These are phyloP conservation scores for Condylostylus longicornis DNA, from an alignment of 1,140 invertebrate species.

Conservation along the genomic window DNA sequence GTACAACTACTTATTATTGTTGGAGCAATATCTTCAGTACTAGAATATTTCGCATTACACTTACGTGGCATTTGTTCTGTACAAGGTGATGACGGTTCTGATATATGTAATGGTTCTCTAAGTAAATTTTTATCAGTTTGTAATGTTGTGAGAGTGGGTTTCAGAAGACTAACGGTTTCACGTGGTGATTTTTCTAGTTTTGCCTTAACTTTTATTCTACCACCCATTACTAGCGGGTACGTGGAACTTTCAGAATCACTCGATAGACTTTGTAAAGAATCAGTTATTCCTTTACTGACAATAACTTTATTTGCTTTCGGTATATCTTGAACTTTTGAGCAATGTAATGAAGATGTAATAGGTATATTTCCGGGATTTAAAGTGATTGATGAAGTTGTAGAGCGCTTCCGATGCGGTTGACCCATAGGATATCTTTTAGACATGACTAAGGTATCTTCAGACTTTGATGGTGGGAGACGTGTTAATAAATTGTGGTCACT, in stretches of 20 bases:
- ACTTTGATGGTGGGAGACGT: conserved; percentile 53
- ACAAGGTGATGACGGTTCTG: not conserved
- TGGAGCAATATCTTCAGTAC: too few relatives aligned
- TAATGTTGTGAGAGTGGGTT: conserved; percentile 26
- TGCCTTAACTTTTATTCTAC: conserved; percentile 2
- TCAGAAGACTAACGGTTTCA: conserved; percentile 34
- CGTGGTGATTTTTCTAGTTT: conserved; percentile 8
- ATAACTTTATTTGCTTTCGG: conserved; percentile 41
- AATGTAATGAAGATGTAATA: not conserved
- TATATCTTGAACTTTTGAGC: conserved; percentile 33
- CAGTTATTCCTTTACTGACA: conserved; percentile 34
- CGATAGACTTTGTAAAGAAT: conserved; percentile 45
- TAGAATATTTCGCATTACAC: too few relatives aligned
- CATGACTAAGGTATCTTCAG: conserved; percentile 55
- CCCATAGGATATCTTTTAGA: conserved; percentile 36
- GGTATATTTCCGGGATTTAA: conserved; percentile 8
- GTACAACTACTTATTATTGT: too few relatives aligned
- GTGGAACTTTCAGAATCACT: conserved; percentile 44
- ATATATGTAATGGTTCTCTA: conserved; percentile 2
- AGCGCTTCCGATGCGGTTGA: conserved; percentile 12
- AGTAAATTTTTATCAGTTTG: conserved; percentile 13
- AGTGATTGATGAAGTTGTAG: conserved; percentile 15
- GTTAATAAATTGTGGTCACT: conserved; percentile 19
- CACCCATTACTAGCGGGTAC: conserved; percentile 25
- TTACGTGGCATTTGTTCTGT: too few relatives aligned